Base-by-base conservation (phyloP, 2,888 invertebrate genomes). In the Himalopsyche tibetana region DNA sequence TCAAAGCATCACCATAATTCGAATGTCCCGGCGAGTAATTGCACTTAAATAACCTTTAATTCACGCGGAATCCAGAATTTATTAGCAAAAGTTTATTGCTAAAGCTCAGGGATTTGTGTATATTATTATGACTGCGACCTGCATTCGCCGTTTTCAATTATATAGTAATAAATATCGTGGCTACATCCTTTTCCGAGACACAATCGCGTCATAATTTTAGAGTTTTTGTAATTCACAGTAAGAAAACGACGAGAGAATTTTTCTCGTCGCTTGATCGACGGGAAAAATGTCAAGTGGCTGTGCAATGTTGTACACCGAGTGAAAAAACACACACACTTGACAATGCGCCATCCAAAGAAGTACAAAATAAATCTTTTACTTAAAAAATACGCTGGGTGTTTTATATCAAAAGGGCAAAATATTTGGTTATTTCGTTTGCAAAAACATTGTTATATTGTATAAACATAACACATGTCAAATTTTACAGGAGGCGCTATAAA, bases 111-210 rank as follows among this genome's bases (percentile, higher is more conserved):
- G 84, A 79, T 38, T 40, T 40, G 19, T 38, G 80, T 80, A 79
- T 80, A 51, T 79, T 74, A 80, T 56, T 36, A n/a, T 80, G 84
- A 55, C 74, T 55, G 79, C 80, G 84, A 15, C 56, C 80, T 55
- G 80, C 84, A 63, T 84, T 84, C 84, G 63, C 63, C 28, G 63
- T 80, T 81, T 82, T 86, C 86, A 88, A 86, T 88, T 88, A 88
- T 86, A 83, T 40, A 38, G 83, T 83, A 51, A 86, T 88, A 88
- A 88, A 88, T 85, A 83, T 79, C 79, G 38, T 8, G 84, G 11
- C 79, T 80, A 82, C 69, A 81, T 84, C 83, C 74, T 69, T 45
- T 42, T 80, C 38, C 63, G 42, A 36, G 40, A 45, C 82, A 88
- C 88, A 88, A 88, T 86, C 83, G 74, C 79, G 42, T 82, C 87